Evolutionary conservation across 2,113 vertebrate species (phyloP).

Genomic region (Carlito syrichta): DNA sequence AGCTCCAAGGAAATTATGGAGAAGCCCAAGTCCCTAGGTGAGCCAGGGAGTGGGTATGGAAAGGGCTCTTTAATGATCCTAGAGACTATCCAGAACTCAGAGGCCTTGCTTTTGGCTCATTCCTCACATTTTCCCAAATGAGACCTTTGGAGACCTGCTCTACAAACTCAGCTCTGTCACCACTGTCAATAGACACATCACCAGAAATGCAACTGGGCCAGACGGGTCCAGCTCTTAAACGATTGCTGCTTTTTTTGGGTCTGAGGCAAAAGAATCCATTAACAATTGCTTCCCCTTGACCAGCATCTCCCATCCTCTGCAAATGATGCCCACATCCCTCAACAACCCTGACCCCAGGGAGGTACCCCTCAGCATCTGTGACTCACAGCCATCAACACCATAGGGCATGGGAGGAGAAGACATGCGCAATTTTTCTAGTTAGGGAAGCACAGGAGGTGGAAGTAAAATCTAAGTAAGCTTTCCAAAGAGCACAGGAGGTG

Average conservation of each 20-base stretch:
- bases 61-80: slow-evolving; percentile 20
- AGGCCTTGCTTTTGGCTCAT: slow-evolving; percentile 51
- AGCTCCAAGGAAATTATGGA: not conserved
- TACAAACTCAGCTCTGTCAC: slow-evolving; percentile 67
- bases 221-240: slow-evolving; percentile 65
- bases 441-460: not conserved
- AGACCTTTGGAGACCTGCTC: slow-evolving; percentile 64
- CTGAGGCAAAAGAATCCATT: slow-evolving; percentile 66
- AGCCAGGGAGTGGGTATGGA: not conserved
- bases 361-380: not conserved
- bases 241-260: slow-evolving; percentile 72
- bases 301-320: not conserved
- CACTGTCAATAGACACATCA: slow-evolving; percentile 68
- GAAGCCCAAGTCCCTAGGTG: not conserved
- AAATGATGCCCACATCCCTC: not conserved
- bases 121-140: slow-evolving; percentile 48
- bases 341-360: not conserved
- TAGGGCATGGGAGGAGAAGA: not conserved
- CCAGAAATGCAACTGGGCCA: slow-evolving; percentile 63
- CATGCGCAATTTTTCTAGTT: not conserved
- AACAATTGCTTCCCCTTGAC: slow-evolving; percentile 47
- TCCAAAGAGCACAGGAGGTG: not conserved
- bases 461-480: not conserved
- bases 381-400: not conserved
- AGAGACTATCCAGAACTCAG: not conserved